These are phyloP conservation scores for Actinostola sp. DNA, from an alignment of 92 coral and sea anemone genomes.

Conservation along the genomic window DNA sequence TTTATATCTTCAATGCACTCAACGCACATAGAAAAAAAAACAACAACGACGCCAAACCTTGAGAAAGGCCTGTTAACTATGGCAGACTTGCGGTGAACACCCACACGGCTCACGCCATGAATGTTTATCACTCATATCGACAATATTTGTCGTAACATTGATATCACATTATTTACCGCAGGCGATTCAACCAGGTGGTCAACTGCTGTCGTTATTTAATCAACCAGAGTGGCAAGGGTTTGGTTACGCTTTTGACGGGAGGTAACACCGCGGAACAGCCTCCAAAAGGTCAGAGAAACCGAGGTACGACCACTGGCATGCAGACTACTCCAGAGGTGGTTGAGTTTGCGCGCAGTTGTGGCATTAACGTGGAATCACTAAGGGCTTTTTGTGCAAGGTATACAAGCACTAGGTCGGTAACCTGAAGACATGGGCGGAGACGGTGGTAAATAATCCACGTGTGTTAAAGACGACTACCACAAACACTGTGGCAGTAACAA, in stretches of 20 bases:
- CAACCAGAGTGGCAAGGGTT: constrained; percentile 84
- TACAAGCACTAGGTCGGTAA: constrained; percentile 65
- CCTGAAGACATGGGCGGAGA: constrained; percentile 46
- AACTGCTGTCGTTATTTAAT: constrained; percentile 91
- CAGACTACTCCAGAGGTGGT: constrained; percentile 92
- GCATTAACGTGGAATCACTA: constrained; percentile 86
- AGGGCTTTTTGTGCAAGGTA: constrained; percentile 89
- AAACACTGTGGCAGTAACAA: constrained; percentile 27
- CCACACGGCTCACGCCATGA: neutral
- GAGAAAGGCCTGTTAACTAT: neutral
- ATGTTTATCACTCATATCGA: neutral
- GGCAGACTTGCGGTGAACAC: neutral
- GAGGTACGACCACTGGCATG: constrained; percentile 75
- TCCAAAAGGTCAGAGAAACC: constrained; percentile 78
- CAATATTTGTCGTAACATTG: constrained; percentile 10
- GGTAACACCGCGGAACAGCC: constrained; percentile 59
- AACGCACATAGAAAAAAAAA: neutral
- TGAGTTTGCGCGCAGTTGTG: constrained; percentile 91
- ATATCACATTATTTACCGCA: constrained; percentile 33
- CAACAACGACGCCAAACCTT: too few species aligned
- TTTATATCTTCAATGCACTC: neutral
- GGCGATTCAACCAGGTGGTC: constrained; percentile 96
- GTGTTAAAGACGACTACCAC: constrained; percentile 38
- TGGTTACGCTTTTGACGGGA: constrained; percentile 92
- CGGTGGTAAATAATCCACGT: constrained; percentile 32